Base-by-base conservation (phyloP, 2,888 invertebrate genomes). In the Meghimatium bilineatum region DNA sequence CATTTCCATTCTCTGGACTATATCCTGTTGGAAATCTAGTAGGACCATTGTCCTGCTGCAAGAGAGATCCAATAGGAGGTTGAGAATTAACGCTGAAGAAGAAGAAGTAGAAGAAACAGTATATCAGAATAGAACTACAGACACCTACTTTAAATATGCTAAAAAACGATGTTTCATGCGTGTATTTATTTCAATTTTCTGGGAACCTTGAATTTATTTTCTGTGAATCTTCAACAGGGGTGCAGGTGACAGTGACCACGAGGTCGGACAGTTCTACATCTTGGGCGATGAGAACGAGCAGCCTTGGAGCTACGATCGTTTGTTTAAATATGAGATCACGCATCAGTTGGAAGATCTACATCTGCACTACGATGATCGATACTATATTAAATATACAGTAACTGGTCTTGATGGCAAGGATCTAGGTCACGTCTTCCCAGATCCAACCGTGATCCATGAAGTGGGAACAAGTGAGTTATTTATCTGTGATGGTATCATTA, bases 321-420 rank as follows among this genome's bases (percentile, higher is more conserved):
- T 85, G 20, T 87, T 84, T 84, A 87, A 85, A 77, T 77, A 86
- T 78, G 88, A 88, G 63, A 88, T 88, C 75, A 88, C 88, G 0
- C 79, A 85, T 20, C 69, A 80, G 34, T 77, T 88, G 66, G 67
- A 63, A 17, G 76, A 63, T 20, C 79, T 84, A 20, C 74, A 82
- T 29, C 76, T 86, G 10, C 81, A 76, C 52, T 83, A 85, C 77
- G 84, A 84, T 52, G 87, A 86, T 77, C 80, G 69, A 5, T 86
- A 84, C 66, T 49, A 71, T n/a, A 84, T 88, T 36, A 67, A 60
- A 17, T 77, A 80, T 66, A 34, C 56, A 20, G 77, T 87, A 56
- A 56, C 29, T 0, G 87, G 83, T 69, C 83, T 87, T n/a, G 76
- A 56, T 63, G 86, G 85, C 14, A 69, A 69, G 1, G 67, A 84